These are phyloP conservation scores for Hystrix cristata DNA, from an alignment of 2,113 vertebrate species.

Conservation along the genomic window DNA sequence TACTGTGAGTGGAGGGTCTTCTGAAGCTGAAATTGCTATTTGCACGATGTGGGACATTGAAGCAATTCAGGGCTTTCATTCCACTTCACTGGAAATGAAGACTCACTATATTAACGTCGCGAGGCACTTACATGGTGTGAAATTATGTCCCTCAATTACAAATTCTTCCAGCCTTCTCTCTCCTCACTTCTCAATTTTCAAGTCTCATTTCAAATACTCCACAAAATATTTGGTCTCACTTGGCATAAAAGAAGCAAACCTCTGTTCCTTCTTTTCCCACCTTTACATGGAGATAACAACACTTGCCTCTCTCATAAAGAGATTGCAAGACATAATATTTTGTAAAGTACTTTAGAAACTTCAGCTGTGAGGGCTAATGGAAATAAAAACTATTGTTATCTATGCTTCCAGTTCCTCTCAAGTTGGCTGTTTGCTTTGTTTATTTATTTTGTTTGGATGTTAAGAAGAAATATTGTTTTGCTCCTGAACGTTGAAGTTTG, in stretches of 20 bases:
- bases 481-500: conserved; percentile 38
- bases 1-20: conserved; percentile 69
- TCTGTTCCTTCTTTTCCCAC: conserved; percentile 48
- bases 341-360: conserved; percentile 72
- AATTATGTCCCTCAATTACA: conserved; percentile 83
- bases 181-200: conserved; percentile 68
- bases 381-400: conserved; percentile 46
- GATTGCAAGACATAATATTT: conserved; percentile 61
- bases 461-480: conserved; percentile 61
- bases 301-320: conserved; percentile 59
- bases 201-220: conserved; percentile 79
- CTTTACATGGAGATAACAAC: conserved; percentile 70
- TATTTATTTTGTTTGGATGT: conserved; percentile 47
- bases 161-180: conserved; percentile 70
- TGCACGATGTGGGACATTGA: conserved; percentile 52
- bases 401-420: conserved; percentile 53
- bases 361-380: conserved; percentile 66
- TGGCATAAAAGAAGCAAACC: conserved; percentile 77
- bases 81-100: conserved; percentile 79
- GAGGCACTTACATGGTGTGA: conserved; percentile 76
- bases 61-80: conserved; percentile 78
- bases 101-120: conserved; percentile 74
- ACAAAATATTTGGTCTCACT: conserved; percentile 78
- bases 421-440: conserved; percentile 55
- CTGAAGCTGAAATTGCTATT: conserved; percentile 79